Percentiles rank a stretch among this genome's conserved stretches.
phyloP scores from a whole-genome alignment of 2,113 vertebrate genomes.

The Muscicapa adusta region DNA sequence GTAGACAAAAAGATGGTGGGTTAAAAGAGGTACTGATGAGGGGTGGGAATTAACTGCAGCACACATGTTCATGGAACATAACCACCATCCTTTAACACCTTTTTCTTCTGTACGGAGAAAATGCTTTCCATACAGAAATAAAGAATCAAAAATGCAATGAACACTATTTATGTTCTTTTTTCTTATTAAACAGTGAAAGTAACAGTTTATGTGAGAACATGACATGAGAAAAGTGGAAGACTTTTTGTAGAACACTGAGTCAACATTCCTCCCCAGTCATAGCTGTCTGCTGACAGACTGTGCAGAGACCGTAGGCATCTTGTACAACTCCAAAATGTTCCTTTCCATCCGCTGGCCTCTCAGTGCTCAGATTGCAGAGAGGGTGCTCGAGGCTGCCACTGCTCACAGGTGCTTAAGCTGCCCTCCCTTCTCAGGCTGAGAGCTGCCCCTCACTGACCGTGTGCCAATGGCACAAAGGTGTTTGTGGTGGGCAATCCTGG shows the following conservation, averaged over 20 bases:
- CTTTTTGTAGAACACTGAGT: background rate
- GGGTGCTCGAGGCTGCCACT: background rate
- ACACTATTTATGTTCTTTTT: background rate
- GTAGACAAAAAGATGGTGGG: background rate
- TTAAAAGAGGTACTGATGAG: background rate
- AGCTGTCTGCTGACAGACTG: background rate
- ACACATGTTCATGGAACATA: background rate
- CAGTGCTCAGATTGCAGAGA: background rate
- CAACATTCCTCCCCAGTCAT: background rate
- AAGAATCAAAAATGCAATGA: background rate
- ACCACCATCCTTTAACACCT: background rate
- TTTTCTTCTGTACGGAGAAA: background rate
- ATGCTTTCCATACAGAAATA: background rate
- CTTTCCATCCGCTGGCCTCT: background rate
- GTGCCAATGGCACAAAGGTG: rapidly evolving
- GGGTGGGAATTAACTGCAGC: background rate
- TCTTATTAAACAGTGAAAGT: background rate
- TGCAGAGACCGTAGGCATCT: background rate
- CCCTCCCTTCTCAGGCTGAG: background rate
- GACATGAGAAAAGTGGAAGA: background rate
- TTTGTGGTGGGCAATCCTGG: background rate
- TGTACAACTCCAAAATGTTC: background rate
- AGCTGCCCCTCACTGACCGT: rapidly evolving
- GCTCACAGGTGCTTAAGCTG: background rate
- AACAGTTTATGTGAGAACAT: background rate